Evolutionary conservation across 2,888 invertebrate genomes (phyloP).

Genomic region (Trichopria drosophilae): DNA sequence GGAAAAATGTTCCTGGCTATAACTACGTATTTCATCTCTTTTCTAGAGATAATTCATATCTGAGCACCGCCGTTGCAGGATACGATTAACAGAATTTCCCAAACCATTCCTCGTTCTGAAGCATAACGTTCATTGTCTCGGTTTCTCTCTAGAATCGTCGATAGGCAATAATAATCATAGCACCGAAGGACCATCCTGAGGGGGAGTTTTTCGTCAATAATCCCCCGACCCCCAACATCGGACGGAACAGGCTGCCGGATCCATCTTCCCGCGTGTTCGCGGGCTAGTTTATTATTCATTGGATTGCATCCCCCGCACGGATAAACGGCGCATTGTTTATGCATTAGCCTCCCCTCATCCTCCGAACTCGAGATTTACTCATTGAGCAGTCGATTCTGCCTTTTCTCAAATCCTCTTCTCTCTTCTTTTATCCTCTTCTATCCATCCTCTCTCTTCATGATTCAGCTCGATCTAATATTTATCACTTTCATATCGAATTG

Average conservation of each 20-base stretch:
- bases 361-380: constrained; percentile 34
- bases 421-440: not conserved
- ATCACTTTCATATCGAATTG: not conserved
- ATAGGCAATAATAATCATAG: constrained; percentile 39
- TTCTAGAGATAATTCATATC: too few relatives aligned
- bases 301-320: constrained; percentile 47
- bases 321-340: constrained; percentile 54
- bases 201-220: constrained; percentile 42
- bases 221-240: constrained; percentile 34
- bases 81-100: too few relatives aligned
- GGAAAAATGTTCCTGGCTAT: too few relatives aligned
- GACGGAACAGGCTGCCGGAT: constrained; percentile 35
- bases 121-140: too few relatives aligned
- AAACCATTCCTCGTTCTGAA: too few relatives aligned
- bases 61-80: too few relatives aligned
- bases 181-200: constrained; percentile 24
- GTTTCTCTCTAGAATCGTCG: too few relatives aligned
- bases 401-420: constrained; percentile 34
- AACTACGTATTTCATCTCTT: too few relatives aligned
- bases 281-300: constrained; percentile 52
- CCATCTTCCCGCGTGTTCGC: constrained; percentile 40
- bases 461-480: not conserved
- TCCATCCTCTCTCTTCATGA: constrained; percentile 1
- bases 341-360: constrained; percentile 47
- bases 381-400: constrained; percentile 32